Evolutionary conservation across 2,888 invertebrate genomes (phyloP), one percentile per base, ranked within the genome.

Genomic region (Tenodera sinensis): DNA sequence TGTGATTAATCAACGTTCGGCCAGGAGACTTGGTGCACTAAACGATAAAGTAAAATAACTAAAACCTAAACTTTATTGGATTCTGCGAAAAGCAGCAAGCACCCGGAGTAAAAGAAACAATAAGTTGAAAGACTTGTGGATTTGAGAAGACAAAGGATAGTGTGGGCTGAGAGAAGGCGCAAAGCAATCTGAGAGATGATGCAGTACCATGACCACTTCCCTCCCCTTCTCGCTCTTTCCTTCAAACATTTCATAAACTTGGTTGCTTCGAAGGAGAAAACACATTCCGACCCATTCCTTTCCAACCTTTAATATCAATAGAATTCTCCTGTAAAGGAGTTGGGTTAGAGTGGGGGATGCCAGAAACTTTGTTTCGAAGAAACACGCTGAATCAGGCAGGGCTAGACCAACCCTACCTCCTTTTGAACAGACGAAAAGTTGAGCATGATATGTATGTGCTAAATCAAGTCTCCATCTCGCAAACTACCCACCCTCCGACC

Each of bases 241-340:
- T 86, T 86, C 86, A 86, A 86, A 85, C 85, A 85, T 85, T 85
- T 85, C 47, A 86, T 86, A 86, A 86, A 86, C 81, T 86, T 28
- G 28, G 28, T 86, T 86, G 30, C 28, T 81, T 86, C 81, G 54
- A 86, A 28, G 81, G 20, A 86, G 86, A 86, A 85, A 85, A 85
- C 85, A 85, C 47, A 28, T 85, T 34, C 85, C 54, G 81, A 71
- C 54, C 54, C 54, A 54, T 54, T 54, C 54, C 54, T 54, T 54
- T 54, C 54, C 54, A 71, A 71, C 86, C 86, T 86, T 71, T 86
- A 86, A 86, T 86, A 86, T 25, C 86, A 86, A 86, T 86, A 86
- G 54, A 86, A 71, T 81, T 28, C 47, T 85, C 1, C 86, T 81
- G 54, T 71, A 71, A 71, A 25, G 54, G 54, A 71, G 54, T 54